Conservation (phyloP, 2,888 invertebrate genomes). For the Axea sp. region DNA sequence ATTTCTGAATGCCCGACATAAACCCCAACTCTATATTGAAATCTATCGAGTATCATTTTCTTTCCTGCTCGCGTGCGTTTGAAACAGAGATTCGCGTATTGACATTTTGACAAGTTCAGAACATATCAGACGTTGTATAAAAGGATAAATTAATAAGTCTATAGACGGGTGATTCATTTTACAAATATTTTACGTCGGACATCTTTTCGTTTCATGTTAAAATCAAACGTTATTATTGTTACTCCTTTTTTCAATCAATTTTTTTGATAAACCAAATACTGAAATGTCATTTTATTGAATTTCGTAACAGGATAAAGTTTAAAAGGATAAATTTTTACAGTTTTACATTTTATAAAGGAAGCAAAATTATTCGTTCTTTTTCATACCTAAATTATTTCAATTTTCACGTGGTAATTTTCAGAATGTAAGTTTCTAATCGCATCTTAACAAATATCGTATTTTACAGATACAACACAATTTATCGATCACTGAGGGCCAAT, state of each 20-base stretch:
- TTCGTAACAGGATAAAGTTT: too few species aligned
- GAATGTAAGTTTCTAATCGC: too few species aligned
- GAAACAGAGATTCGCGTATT: slow-evolving; percentile 14
- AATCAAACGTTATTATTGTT: background rate
- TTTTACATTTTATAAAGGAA: too few species aligned
- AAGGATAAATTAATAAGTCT: slow-evolving; percentile 26
- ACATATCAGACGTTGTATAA: slow-evolving; percentile 9
- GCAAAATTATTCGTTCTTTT: too few species aligned
- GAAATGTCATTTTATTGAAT: too few species aligned
- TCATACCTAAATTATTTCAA: too few species aligned
- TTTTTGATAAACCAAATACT: too few species aligned
- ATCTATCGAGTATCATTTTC: slow-evolving; percentile 34
- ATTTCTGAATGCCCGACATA: slow-evolving; percentile 11
- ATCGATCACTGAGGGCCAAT: too few species aligned
- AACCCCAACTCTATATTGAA: slow-evolving; percentile 24
- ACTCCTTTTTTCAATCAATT: background rate
- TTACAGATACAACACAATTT: too few species aligned
- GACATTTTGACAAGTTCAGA: slow-evolving; percentile 32
- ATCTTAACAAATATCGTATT: too few species aligned
- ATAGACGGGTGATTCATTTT: background rate
- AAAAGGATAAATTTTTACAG: too few species aligned
- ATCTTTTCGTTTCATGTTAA: background rate
- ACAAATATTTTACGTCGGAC: background rate
- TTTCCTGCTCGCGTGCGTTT: slow-evolving; percentile 5
- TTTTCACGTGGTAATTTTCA: too few species aligned